phyloP scores from a whole-genome alignment of 2,888 invertebrate genomes.

The Apodemia zela region DNA sequence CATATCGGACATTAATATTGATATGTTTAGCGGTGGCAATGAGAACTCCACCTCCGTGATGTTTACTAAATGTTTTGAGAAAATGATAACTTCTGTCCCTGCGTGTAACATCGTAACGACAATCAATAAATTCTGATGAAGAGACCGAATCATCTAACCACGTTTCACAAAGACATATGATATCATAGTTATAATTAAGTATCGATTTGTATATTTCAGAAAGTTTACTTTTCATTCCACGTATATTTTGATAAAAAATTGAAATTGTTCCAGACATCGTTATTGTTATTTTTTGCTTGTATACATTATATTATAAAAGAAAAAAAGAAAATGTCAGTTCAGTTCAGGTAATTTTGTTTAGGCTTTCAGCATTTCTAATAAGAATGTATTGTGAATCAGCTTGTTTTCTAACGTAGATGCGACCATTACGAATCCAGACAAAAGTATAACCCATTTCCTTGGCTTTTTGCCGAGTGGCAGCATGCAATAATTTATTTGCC shows the following conservation, averaged over 20 bases:
- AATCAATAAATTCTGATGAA: slow-evolving; percentile 10
- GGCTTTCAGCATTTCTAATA: slow-evolving; percentile 3
- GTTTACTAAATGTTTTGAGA: neutral
- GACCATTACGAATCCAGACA: slow-evolving; percentile 26
- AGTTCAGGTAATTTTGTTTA: neutral
- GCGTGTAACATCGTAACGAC: slow-evolving; percentile 10
- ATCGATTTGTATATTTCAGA: neutral
- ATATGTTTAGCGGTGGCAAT: neutral
- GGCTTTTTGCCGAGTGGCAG: slow-evolving; percentile 22
- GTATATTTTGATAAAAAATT: slow-evolving; percentile 13
- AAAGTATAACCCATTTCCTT: slow-evolving; percentile 24
- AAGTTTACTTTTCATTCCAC: neutral
- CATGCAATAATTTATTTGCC: slow-evolving; percentile 24
- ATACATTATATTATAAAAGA: neutral
- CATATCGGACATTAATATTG: neutral
- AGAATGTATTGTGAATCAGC: slow-evolving; percentile 17
- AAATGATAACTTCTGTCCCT: slow-evolving; percentile 6
- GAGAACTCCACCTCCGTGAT: neutral
- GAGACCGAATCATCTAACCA: slow-evolving; percentile 15
- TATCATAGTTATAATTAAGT: slow-evolving; percentile 1
- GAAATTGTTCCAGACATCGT: neutral
- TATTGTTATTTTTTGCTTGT: neutral
- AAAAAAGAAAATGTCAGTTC: too few relatives aligned
- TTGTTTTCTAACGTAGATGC: slow-evolving; percentile 25
- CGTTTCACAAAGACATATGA: slow-evolving; percentile 4